phyloP scores from a whole-genome alignment of 2,888 invertebrate genomes.

The Diadromus collaris region DNA sequence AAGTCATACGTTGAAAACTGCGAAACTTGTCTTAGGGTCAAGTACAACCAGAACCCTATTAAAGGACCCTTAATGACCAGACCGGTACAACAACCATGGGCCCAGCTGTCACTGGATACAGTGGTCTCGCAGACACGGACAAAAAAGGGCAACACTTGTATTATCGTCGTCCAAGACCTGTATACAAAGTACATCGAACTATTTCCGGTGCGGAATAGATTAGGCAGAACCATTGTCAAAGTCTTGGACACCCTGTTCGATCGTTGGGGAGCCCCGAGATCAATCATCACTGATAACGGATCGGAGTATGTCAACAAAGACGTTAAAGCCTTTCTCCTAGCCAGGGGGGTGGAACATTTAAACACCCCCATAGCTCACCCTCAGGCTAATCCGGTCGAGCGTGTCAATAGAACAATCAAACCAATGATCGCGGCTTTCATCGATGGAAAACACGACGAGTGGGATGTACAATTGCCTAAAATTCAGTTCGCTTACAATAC shows the following conservation, averaged over 20 bases:
- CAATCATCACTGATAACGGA: conserved; percentile 43
- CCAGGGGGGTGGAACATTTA: conserved; percentile 28
- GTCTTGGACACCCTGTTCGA: conserved; percentile 38
- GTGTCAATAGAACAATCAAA: conserved; percentile 38
- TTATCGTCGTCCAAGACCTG: no score
- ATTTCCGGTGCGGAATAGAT: background rate
- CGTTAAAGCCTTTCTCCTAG: conserved; percentile 23
- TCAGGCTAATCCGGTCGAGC: conserved; percentile 47
- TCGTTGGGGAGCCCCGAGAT: conserved; percentile 33
- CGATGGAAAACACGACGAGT: conserved; percentile 31
- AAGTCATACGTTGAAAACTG: no score
- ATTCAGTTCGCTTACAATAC: conserved; percentile 46
- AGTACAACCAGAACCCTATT: no score
- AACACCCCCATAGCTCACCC: conserved; percentile 46
- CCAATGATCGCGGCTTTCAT: conserved; percentile 41
- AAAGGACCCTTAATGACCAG: no score
- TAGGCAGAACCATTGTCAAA: conserved; percentile 13
- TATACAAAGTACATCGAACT: background rate
- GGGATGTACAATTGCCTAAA: conserved; percentile 45
- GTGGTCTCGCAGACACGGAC: no score
- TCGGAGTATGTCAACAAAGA: conserved; percentile 38
- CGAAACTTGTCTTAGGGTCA: no score
- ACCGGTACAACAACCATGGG: no score
- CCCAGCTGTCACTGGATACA: no score
- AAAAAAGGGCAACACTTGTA: no score